A percentile compares a stretch with the other conserved stretches of the same genome.
Conservation (phyloP, 2,888 invertebrate genomes). For the Melieria crassipennis region DNA sequence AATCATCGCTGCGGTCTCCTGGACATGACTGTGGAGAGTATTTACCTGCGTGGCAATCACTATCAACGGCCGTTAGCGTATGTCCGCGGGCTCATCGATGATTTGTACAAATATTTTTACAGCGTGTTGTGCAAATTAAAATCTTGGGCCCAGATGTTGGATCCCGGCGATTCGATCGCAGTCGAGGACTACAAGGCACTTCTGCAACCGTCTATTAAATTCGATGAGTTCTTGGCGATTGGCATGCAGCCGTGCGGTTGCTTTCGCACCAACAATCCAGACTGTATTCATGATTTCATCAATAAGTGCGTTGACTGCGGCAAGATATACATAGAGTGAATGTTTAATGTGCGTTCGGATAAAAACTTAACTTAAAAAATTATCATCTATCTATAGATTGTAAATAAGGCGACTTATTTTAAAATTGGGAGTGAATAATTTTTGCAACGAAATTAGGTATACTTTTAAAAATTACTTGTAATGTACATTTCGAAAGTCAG, state of each 20-base stretch:
- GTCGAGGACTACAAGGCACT: conserved; percentile 53
- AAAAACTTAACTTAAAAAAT: too few relatives aligned
- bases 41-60: conserved; percentile 53
- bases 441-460: not conserved
- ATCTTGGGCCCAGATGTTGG: conserved; percentile 50
- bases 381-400: not conserved
- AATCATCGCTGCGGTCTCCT: conserved; percentile 42
- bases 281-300: conserved; percentile 14
- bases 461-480: not conserved
- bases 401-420: not conserved
- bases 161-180: conserved; percentile 50
- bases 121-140: conserved; percentile 51
- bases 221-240: conserved; percentile 50
- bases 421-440: not conserved
- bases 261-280: conserved; percentile 37
- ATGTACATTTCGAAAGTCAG: not conserved
- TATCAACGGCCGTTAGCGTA: conserved; percentile 49
- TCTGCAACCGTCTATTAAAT: conserved; percentile 49
- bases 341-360: too few relatives aligned
- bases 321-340: too few relatives aligned
- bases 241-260: conserved; percentile 54
- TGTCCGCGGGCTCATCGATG: conserved; percentile 52
- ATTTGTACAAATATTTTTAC: conserved; percentile 55
- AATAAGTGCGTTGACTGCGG: conserved; percentile 11
- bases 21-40: conserved; percentile 47